Evolutionary conservation across 2,113 vertebrate species (phyloP).

Genomic region (Hemiscyllium ocellatum): DNA sequence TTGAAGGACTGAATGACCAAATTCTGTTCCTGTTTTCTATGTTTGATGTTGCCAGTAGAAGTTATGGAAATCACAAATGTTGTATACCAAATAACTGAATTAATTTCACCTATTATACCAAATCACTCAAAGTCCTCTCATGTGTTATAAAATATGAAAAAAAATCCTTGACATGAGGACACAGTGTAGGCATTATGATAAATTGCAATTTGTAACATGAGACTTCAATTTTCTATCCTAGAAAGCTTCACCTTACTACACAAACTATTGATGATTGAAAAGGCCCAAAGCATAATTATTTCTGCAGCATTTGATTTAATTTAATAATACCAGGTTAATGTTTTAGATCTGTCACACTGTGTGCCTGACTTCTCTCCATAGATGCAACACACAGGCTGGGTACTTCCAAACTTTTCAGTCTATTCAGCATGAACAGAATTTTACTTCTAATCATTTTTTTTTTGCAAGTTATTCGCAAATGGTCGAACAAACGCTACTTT

Average conservation of each 20-base stretch:
- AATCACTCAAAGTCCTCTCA: neutral
- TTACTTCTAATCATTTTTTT: no score
- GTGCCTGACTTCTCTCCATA: neutral
- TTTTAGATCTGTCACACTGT: neutral
- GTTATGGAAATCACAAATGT: neutral
- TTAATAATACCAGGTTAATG: neutral
- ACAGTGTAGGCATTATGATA: neutral
- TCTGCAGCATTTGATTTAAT: neutral
- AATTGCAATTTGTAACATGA: neutral
- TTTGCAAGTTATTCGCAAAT: no score
- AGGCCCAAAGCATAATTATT: neutral
- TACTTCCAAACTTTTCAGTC: no score
- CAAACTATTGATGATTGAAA: neutral
- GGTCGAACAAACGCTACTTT: no score
- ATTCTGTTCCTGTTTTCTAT: no score
- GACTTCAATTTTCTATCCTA: neutral
- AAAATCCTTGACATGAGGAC: neutral
- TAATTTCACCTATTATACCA: neutral
- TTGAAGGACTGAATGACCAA: no score
- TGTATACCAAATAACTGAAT: neutral
- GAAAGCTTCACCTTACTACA: neutral
- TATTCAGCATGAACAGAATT: no score
- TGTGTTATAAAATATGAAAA: neutral
- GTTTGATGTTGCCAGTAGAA: neutral
- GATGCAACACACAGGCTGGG: neutral